Conservation (phyloP, 2,113 vertebrate genomes). For the Nansenia antarctica region DNA sequence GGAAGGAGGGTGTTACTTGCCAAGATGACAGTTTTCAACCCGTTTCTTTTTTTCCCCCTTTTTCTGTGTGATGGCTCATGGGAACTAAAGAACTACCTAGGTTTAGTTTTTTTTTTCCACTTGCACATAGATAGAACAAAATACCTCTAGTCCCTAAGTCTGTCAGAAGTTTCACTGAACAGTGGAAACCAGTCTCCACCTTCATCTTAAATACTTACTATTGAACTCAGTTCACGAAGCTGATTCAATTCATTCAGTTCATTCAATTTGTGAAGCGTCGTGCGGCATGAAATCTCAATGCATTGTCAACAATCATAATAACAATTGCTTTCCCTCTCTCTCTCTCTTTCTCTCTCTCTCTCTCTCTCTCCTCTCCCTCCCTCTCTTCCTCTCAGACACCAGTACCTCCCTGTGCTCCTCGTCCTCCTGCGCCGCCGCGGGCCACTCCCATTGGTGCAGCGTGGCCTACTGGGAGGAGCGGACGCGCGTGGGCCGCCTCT, state of each 20-base stretch:
- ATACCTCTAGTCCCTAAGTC: too few relatives aligned
- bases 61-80: background rate
- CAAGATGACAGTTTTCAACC: constrained; percentile 49
- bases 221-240: too few relatives aligned
- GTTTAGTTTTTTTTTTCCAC: too few relatives aligned
- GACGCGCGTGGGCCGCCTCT: constrained; percentile 94
- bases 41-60: background rate
- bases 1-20: constrained; percentile 50
- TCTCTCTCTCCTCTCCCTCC: constrained; percentile 1
- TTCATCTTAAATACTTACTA: too few relatives aligned
- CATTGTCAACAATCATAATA: background rate
- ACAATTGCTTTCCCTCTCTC: background rate
- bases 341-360: background rate
- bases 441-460: constrained; percentile 92
- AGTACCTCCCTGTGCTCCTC: constrained; percentile 86
- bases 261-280: too few relatives aligned
- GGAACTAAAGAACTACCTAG: background rate
- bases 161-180: too few relatives aligned
- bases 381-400: constrained; percentile 77
- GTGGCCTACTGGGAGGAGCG: constrained; percentile 99
- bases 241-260: background rate
- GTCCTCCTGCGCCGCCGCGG: constrained; percentile 59
- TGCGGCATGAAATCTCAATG: background rate
- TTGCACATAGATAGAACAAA: too few relatives aligned
- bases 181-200: too few relatives aligned